phyloP scores from a whole-genome alignment of 2,888 invertebrate species.

The Epistrophe eligans region DNA sequence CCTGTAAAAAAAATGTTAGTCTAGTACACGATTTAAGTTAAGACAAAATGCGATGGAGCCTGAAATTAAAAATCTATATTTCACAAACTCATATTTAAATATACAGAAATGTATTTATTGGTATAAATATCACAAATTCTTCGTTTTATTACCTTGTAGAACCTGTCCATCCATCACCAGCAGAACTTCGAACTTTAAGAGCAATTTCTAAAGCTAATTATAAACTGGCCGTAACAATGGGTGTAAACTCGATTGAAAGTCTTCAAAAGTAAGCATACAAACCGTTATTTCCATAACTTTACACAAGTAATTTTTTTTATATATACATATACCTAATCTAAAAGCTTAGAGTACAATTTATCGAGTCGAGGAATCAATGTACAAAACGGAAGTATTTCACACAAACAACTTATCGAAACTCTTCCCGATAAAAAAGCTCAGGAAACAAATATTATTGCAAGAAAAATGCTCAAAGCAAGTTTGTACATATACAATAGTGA shows the following conservation, averaged over 20 bases:
- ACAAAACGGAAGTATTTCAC: constrained; percentile 81
- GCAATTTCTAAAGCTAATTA: constrained; percentile 48
- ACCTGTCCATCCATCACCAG: not conserved
- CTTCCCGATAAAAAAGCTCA: constrained; percentile 80
- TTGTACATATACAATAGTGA: constrained; percentile 79
- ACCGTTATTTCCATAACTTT: not conserved
- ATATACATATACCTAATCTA: too few species aligned
- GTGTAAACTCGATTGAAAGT: constrained; percentile 53
- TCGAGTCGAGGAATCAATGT: constrained; percentile 79
- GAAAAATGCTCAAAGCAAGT: constrained; percentile 81
- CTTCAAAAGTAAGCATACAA: constrained; percentile 45
- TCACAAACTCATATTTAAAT: too few species aligned
- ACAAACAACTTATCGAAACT: constrained; percentile 81
- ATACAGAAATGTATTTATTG: too few species aligned
- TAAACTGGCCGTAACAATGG: constrained; percentile 58
- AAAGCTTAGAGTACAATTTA: constrained; percentile 81
- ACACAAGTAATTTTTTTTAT: not conserved
- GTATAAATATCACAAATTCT: not conserved
- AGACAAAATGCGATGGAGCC: too few species aligned
- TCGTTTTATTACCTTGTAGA: constrained; percentile 16
- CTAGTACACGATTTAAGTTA: too few species aligned
- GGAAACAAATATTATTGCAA: constrained; percentile 80
- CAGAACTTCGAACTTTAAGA: constrained; percentile 31
- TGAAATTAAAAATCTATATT: too few species aligned
- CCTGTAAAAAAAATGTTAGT: too few species aligned